Evolutionary conservation across 1,140 invertebrate genomes (phyloP).

Genomic region (Drosophila oshimai): DNA sequence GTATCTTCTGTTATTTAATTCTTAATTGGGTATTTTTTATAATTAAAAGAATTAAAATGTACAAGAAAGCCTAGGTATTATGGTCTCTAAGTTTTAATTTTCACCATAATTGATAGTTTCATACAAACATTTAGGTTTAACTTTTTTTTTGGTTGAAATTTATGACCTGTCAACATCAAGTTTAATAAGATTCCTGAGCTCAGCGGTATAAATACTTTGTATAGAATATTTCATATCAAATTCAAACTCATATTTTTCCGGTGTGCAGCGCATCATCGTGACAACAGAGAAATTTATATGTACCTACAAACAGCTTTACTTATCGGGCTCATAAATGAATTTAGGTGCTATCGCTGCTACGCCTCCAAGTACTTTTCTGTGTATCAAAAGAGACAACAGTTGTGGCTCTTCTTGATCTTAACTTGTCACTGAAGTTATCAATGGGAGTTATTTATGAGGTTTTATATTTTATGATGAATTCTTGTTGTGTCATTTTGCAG

Average conservation of each 20-base stretch:
- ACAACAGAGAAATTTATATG: not conserved
- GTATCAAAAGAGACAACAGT: not conserved
- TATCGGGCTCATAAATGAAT: slow-evolving; percentile 6
- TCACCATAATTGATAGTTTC: too few relatives aligned
- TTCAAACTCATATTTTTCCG: too few relatives aligned
- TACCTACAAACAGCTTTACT: not conserved
- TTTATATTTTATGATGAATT: not conserved
- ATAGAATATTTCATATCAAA: not conserved
- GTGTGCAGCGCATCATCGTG: not conserved
- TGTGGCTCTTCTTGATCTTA: not conserved
- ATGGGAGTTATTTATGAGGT: not conserved
- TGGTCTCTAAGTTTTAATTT: too few relatives aligned
- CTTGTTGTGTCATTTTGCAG: too few relatives aligned
- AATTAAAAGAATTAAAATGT: too few relatives aligned
- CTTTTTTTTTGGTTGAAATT: too few relatives aligned
- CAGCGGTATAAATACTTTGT: not conserved
- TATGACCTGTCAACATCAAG: too few relatives aligned
- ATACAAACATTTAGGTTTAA: too few relatives aligned
- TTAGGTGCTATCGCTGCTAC: not conserved
- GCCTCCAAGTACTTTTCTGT: not conserved
- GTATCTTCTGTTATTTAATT: too few relatives aligned
- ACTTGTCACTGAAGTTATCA: not conserved
- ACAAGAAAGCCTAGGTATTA: too few relatives aligned
- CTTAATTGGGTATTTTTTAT: too few relatives aligned
- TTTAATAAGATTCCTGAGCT: too few relatives aligned